A percentile compares a stretch with the other conserved stretches of the same genome.
Evolutionary conservation across 2,113 vertebrate genomes (phyloP).

Genomic region (Phalacrocorax brasilianus): DNA sequence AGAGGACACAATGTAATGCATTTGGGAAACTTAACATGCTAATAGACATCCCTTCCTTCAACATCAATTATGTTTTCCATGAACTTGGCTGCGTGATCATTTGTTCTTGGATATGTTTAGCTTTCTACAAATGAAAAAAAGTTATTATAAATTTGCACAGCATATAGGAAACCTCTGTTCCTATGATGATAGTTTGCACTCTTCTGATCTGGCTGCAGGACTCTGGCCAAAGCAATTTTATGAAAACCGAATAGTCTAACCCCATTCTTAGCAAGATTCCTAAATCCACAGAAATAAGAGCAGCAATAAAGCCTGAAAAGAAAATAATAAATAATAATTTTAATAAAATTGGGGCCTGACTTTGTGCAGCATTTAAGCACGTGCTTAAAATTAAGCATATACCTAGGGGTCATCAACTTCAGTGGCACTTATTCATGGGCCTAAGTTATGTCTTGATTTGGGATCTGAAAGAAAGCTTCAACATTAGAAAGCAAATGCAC

Average conservation of each 20-base stretch:
- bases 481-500: not conserved
- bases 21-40: not conserved
- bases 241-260: not conserved
- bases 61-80: not conserved
- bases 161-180: not conserved
- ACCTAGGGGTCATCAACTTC: not conserved
- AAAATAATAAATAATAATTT: too few species aligned
- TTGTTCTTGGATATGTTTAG: not conserved
- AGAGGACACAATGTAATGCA: not conserved
- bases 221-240: not conserved
- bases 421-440: not conserved
- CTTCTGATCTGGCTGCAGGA: not conserved
- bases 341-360: not conserved
- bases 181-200: not conserved
- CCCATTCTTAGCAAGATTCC: not conserved
- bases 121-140: not conserved
- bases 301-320: not conserved
- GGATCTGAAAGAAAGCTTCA: slow-evolving; percentile 22
- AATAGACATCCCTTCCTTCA: not conserved
- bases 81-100: not conserved
- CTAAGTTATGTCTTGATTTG: not conserved
- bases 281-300: not conserved
- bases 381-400: not conserved
- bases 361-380: not conserved
- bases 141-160: not conserved